These are phyloP conservation scores for Amazona vittata DNA, from an alignment of 2,113 vertebrate species.

Conservation along the genomic window DNA sequence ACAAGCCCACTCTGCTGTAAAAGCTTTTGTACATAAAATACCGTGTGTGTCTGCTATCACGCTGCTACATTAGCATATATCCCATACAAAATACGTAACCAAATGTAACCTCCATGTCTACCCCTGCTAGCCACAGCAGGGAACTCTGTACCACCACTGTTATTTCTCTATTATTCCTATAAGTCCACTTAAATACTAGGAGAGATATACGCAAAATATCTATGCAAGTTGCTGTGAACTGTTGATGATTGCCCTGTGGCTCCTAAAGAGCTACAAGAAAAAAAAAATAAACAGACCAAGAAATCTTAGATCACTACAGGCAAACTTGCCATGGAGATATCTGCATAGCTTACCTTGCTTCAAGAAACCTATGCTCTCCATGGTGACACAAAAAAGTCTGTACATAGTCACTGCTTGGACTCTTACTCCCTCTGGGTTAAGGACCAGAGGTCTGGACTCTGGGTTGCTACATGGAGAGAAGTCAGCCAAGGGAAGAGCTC, in stretches of 20 bases:
- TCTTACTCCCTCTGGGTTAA: not conserved
- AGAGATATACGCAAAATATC: not conserved
- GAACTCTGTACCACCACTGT: not conserved
- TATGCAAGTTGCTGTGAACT: not conserved
- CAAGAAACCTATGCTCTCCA: not conserved
- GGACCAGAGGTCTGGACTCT: not conserved
- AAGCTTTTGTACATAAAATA: constrained; percentile 10
- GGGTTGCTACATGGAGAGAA: not conserved
- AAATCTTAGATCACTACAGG: not conserved
- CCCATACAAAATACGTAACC: not conserved
- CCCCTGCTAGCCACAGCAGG: constrained; percentile 8
- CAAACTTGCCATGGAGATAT: not conserved
- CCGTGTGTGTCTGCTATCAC: not conserved
- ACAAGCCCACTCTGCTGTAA: not conserved
- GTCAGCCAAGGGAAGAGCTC: not conserved
- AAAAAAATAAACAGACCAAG: not conserved
- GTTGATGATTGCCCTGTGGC: not conserved
- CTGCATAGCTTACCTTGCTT: not conserved
- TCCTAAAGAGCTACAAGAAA: not conserved
- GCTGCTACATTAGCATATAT: constrained; percentile 40
- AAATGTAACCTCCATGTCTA: not conserved
- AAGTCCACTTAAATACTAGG: not conserved
- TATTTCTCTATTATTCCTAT: constrained; percentile 18
- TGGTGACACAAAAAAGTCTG: not conserved
- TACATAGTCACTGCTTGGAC: not conserved